Percentiles rank a stretch among this genome's conserved stretches.
Conservation (phyloP, 1,140 invertebrate species). For the Cotesia vestalis region DNA sequence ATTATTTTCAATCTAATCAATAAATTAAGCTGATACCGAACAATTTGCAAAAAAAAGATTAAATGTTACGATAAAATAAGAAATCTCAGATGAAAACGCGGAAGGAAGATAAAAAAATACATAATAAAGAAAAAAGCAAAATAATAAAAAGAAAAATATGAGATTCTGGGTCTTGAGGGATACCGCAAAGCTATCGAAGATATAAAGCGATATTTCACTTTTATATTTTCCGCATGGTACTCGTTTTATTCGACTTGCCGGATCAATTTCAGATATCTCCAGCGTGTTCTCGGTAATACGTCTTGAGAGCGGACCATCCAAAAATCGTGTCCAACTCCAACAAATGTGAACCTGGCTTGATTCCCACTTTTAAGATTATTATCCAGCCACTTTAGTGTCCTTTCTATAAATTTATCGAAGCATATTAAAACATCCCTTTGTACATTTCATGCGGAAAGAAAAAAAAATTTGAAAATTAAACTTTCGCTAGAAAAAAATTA, state of each 20-base stretch:
- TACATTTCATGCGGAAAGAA: not conserved
- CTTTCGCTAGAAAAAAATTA: not conserved
- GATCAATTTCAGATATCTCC: constrained; percentile 37
- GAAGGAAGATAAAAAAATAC: not conserved
- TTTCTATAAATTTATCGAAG: not conserved
- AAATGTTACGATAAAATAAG: not conserved
- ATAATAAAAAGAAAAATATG: constrained; percentile 7
- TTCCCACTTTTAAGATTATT: constrained; percentile 4
- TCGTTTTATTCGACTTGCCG: constrained; percentile 26
- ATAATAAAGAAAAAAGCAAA: too few species aligned
- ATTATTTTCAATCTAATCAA: too few species aligned
- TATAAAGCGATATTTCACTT: constrained; percentile 34
- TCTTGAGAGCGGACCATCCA: constrained; percentile 28
- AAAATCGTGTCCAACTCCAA: constrained; percentile 13
- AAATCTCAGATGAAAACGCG: constrained; percentile 6
- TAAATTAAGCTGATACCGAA: too few species aligned
- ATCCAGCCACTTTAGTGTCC: not conserved
- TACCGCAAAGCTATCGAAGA: constrained; percentile 19
- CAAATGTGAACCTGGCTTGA: constrained; percentile 20
- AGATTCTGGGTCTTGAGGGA: constrained; percentile 2
- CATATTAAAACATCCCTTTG: not conserved
- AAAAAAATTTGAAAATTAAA: not conserved
- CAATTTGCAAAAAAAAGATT: too few species aligned
- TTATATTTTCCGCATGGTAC: constrained; percentile 38
- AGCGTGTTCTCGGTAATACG: constrained; percentile 30